Conservation (phyloP, 1,140 invertebrate species). For the Temnothorax longispinosus region DNA sequence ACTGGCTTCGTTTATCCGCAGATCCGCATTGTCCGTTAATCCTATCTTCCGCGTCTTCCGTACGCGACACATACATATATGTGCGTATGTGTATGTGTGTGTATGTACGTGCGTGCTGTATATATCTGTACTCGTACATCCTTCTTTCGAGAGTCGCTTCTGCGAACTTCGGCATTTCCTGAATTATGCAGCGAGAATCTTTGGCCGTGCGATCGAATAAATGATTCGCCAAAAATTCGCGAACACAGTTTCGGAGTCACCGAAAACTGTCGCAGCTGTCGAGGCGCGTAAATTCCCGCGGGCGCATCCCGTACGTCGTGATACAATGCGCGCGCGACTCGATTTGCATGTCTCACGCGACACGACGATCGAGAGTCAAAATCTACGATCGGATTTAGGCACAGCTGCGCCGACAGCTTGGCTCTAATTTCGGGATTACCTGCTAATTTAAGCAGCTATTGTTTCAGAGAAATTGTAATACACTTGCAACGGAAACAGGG, state of each 20-base stretch:
- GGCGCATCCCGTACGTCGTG: not conserved
- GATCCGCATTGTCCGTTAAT: constrained; percentile 38
- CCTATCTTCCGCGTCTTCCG: not conserved
- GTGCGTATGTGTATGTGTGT: not conserved
- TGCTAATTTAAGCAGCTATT: not conserved
- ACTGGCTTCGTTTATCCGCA: not conserved
- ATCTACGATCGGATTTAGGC: not conserved
- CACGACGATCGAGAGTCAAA: not conserved
- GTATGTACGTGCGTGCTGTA: not conserved
- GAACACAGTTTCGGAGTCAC: constrained; percentile 26
- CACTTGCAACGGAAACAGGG: not conserved
- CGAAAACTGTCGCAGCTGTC: constrained; percentile 25
- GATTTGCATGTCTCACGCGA: constrained; percentile 41
- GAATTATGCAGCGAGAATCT: constrained; percentile 41
- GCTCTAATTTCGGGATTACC: not conserved
- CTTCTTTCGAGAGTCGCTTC: not conserved
- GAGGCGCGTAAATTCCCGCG: constrained; percentile 10
- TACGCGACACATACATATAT: not conserved
- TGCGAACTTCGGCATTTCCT: not conserved
- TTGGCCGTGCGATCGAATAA: constrained; percentile 34
- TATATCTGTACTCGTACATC: not conserved
- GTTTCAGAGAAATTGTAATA: not conserved
- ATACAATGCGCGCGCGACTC: not conserved
- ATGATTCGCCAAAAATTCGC: constrained; percentile 36
- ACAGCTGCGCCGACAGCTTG: too few species aligned